Conservation (phyloP, 2,888 invertebrate genomes). For the Ommatoiulus sabulosus region DNA sequence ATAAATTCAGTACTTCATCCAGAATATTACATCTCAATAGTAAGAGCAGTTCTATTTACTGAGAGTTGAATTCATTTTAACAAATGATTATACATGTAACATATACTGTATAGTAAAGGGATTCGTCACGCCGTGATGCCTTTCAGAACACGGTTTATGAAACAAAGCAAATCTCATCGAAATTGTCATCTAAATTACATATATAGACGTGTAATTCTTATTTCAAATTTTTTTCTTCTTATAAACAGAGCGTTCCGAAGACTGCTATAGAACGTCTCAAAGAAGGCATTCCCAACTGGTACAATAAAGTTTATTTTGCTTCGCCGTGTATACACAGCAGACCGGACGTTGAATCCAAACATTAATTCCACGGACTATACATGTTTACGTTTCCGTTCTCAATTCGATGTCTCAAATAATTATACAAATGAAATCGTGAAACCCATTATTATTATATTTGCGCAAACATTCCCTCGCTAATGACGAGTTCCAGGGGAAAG, state of each 20-base stretch:
- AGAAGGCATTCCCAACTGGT: neutral
- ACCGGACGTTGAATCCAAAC: neutral
- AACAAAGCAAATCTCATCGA: no score
- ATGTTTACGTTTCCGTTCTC: constrained; percentile 37
- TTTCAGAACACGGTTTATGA: no score
- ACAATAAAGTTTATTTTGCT: neutral
- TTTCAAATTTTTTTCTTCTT: no score
- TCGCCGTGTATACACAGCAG: neutral
- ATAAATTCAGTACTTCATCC: neutral
- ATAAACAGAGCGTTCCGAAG: no score
- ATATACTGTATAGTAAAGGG: no score
- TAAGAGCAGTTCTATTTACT: no score
- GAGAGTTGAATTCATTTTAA: no score
- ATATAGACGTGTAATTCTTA: no score
- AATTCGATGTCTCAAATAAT: constrained; percentile 8
- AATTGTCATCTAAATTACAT: no score
- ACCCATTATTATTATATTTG: constrained; percentile 37
- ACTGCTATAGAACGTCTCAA: neutral
- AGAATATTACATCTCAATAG: neutral
- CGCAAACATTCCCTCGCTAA: constrained; percentile 2
- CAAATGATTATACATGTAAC: no score
- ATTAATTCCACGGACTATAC: neutral
- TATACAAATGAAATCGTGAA: constrained; percentile 39
- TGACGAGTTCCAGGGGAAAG: neutral
- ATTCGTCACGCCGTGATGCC: no score